Evolutionary conservation across 2,113 vertebrate species (phyloP).

Genomic region (Neotragus pygmaeus): DNA sequence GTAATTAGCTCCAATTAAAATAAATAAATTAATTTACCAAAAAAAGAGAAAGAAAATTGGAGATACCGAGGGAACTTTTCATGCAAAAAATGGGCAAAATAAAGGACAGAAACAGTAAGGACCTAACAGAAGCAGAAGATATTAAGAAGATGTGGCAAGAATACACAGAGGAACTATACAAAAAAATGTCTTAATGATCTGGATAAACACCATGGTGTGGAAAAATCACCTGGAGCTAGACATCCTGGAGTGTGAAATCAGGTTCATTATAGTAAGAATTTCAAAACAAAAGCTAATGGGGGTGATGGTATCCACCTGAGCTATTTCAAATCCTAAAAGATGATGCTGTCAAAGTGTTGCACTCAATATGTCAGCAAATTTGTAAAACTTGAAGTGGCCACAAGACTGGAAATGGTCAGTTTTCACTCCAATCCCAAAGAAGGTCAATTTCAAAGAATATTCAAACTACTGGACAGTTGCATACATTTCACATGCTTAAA

Average conservation of each 20-base stretch:
- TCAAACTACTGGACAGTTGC: background rate
- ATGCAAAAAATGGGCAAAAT: background rate
- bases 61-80: background rate
- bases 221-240: background rate
- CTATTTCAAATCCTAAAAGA: background rate
- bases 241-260: background rate
- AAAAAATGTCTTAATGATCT: background rate
- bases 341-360: background rate
- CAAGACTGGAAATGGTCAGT: background rate
- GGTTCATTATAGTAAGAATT: background rate
- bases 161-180: background rate
- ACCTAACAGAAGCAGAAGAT: background rate
- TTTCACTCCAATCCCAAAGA: background rate
- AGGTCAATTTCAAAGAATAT: background rate
- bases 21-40: background rate
- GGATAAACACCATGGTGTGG: background rate
- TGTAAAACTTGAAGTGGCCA: background rate
- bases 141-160: background rate
- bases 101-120: background rate
- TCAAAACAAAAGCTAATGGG: background rate
- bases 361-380: background rate
- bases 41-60: background rate
- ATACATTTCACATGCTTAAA: background rate
- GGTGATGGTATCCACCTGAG: background rate
- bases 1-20: background rate